These are phyloP conservation scores for Hassar affinis DNA, from an alignment of 2,113 vertebrate species.

Conservation along the genomic window DNA sequence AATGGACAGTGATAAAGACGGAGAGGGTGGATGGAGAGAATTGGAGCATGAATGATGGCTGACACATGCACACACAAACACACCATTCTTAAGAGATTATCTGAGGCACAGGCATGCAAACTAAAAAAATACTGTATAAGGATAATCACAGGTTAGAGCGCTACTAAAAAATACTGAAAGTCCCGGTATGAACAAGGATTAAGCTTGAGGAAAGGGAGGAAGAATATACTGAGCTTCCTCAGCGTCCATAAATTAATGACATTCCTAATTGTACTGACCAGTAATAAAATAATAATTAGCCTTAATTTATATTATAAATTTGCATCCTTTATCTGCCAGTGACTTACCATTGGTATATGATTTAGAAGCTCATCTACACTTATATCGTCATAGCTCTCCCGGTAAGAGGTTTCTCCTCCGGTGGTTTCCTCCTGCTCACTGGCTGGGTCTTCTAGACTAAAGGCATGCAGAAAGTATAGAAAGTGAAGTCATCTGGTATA, in stretches of 20 bases:
- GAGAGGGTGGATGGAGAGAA: neutral
- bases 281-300: neutral
- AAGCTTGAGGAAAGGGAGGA: neutral
- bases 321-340: neutral
- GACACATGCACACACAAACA: conserved; percentile 4
- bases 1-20: neutral
- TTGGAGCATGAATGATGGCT: neutral
- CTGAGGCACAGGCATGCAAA: neutral
- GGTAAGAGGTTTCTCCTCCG: conserved; percentile 76
- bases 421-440: conserved; percentile 78
- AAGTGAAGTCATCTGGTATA: neutral
- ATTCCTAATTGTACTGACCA: neutral
- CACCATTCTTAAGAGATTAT: neutral
- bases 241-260: neutral
- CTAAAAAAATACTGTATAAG: neutral
- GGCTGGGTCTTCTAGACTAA: conserved; percentile 80
- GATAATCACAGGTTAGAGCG: neutral
- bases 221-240: neutral
- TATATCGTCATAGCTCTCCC: conserved; percentile 80
- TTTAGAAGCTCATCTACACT: conserved; percentile 79
- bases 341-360: conserved; percentile 79
- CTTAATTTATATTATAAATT: neutral
- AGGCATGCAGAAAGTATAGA: neutral
- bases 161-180: neutral
- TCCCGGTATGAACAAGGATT: neutral